phyloP scores from a whole-genome alignment of 23 tunicate genomes.

The Pegea sp. region DNA sequence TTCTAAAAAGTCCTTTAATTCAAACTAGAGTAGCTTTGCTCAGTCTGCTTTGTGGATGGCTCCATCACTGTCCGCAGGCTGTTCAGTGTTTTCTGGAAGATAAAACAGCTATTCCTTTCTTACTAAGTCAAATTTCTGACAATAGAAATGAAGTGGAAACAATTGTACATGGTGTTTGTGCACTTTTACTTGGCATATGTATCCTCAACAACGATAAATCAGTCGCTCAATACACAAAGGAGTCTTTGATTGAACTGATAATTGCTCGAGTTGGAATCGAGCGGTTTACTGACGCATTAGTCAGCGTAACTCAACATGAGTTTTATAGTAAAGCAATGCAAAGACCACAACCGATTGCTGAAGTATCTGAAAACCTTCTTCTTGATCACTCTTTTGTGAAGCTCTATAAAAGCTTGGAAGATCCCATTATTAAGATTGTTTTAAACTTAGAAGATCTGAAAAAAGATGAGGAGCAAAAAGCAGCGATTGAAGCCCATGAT shows the following conservation, averaged over 20 bases:
- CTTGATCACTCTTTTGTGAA: conserved; percentile 63
- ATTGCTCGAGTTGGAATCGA: conserved; percentile 64
- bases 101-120: conserved; percentile 51
- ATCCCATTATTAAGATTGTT: conserved; percentile 41
- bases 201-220: conserved; percentile 69
- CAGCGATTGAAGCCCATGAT: conserved; percentile 85
- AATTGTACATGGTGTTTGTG: conserved; percentile 56
- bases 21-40: conserved; percentile 70
- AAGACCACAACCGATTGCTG: conserved; percentile 46
- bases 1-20: conserved; percentile 23
- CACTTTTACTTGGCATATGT: conserved; percentile 78
- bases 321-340: conserved; percentile 68
- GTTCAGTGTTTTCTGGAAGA: conserved; percentile 46
- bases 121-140: conserved; percentile 62
- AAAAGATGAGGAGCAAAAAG: conserved; percentile 79
- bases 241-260: conserved; percentile 50
- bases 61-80: conserved; percentile 44
- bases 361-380: conserved; percentile 18
- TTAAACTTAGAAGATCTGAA: conserved; percentile 80
- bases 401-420: conserved; percentile 54
- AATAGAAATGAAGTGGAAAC: conserved; percentile 48
- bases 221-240: conserved; percentile 61
- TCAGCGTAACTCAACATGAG: conserved; percentile 48
- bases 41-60: conserved; percentile 58
- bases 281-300: conserved; percentile 40